These are phyloP conservation scores for Mus spicilegus DNA, from an alignment of 2,113 vertebrate genomes.

Conservation along the genomic window DNA sequence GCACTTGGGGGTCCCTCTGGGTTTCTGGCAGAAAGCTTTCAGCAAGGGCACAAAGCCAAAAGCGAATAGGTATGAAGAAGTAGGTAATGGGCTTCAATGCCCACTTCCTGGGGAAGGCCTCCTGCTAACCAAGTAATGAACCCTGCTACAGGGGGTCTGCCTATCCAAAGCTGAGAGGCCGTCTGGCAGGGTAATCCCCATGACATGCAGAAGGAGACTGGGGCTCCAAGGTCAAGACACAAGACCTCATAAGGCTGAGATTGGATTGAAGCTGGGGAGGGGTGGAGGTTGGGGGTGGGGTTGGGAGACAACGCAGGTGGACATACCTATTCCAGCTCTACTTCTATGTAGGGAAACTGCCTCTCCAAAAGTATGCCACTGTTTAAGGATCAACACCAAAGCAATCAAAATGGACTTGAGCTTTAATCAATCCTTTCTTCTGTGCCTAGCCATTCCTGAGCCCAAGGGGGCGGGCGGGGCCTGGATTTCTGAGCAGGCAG, in stretches of 20 bases:
- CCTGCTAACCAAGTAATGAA: neutral
- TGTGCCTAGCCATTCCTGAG: neutral
- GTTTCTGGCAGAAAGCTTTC: neutral
- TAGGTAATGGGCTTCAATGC: neutral
- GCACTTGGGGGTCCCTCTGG: neutral
- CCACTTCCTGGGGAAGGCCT: neutral
- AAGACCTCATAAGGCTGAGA: neutral
- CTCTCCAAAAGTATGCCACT: neutral
- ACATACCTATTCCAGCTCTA: neutral
- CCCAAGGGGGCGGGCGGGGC: accelerated
- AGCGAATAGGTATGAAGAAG: neutral
- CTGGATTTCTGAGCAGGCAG: neutral
- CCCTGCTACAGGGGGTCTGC: neutral
- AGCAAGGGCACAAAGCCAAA: neutral
- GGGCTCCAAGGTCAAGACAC: neutral
- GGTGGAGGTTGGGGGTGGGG: neutral
- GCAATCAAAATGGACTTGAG: neutral
- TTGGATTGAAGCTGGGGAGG: no score
- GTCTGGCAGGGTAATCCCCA: neutral
- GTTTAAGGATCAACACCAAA: neutral
- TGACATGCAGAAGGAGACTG: neutral
- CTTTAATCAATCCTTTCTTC: neutral
- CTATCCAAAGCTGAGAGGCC: neutral
- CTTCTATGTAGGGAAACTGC: neutral
- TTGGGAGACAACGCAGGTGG: neutral